Base-by-base conservation (phyloP, 2,113 vertebrate species). In the Rafetus swinhoei region DNA sequence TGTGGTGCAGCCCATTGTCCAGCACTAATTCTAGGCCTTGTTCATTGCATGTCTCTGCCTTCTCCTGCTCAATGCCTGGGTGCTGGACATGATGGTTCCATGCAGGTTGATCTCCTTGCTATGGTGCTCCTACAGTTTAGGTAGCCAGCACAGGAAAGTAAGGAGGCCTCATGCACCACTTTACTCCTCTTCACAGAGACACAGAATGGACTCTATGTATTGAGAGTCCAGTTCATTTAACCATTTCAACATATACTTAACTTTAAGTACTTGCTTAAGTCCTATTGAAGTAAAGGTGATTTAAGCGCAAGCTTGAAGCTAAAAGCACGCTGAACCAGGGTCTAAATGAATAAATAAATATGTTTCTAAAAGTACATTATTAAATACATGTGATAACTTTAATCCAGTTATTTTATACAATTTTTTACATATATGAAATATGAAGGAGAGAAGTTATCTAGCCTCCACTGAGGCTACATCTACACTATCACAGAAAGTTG, bases 161-260 rank as follows among this genome's bases (percentile, higher is more conserved):
- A 54, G 0, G 0, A 39, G 57, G 2, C 65, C 80, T 59, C 9
- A 84, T 80, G 54, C 65, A 81, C 72, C 1, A 0, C 1, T 0
- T 57, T 35, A 54, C 14, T n/a, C 25, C 14, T n/a, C 25, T 87
- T 69, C 24, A 24, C 72, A 76, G 27, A 7, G 65, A 12, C 59
- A 15, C 7, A 35, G 39, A 25, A 14, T 65, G 25, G 32, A 2
- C 32, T 92, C 6, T 60, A 15, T 45, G 45, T 45, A 45, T 53
- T 76, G 18, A 74, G 56, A 60, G 53, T 32, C 60, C 79, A 60
- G 57, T 29, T 87, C 4, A 1, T 45, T 45, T 21, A 22, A 16
- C 60, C 12, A 16, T 84, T 96, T 90, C 82, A 65, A 21, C 16
- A n/a, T 55, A 32, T 3, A 16, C 15, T n/a, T 69, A 69, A 69